Conservation (phyloP, 1,140 invertebrate genomes). For the Oreohelix idahoensis region DNA sequence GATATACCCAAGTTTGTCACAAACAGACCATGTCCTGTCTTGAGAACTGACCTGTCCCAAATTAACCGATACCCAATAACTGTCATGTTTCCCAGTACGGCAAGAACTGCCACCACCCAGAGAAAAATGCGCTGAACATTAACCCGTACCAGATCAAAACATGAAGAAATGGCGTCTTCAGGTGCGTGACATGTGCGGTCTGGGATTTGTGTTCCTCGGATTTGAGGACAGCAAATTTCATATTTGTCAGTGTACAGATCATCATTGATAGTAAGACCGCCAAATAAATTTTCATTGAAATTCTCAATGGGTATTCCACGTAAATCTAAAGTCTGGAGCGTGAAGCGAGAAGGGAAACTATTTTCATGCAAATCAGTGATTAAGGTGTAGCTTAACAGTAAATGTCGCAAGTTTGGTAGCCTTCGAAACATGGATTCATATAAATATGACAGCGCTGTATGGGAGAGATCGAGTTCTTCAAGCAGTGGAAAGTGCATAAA, state of each 20-base stretch:
- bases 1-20: slow-evolving; percentile 60
- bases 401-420: not conserved
- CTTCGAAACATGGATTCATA: not conserved
- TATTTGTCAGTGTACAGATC: slow-evolving; percentile 45
- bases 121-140: slow-evolving; percentile 49
- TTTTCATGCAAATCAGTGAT: not conserved
- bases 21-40: slow-evolving; percentile 52
- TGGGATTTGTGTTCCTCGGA: slow-evolving; percentile 28
- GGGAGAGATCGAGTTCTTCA: not conserved
- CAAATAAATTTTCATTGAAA: not conserved
- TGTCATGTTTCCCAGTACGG: slow-evolving; percentile 50
- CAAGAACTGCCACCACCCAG: slow-evolving; percentile 52
- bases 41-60: slow-evolving; percentile 1
- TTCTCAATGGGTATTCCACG: not conserved
- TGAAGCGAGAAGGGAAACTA: not conserved
- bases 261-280: not conserved
- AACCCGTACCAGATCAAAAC: slow-evolving; percentile 51
- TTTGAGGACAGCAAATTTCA: slow-evolving; percentile 53
- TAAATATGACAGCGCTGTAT: not conserved
- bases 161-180: slow-evolving; percentile 52
- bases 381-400: not conserved
- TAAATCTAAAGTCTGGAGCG: not conserved
- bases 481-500: not conserved
- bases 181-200: slow-evolving; percentile 48
- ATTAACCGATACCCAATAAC: slow-evolving; percentile 47